These are phyloP conservation scores for Eupelmus urozonus DNA, from an alignment of 2,888 invertebrate species.

Conservation along the genomic window DNA sequence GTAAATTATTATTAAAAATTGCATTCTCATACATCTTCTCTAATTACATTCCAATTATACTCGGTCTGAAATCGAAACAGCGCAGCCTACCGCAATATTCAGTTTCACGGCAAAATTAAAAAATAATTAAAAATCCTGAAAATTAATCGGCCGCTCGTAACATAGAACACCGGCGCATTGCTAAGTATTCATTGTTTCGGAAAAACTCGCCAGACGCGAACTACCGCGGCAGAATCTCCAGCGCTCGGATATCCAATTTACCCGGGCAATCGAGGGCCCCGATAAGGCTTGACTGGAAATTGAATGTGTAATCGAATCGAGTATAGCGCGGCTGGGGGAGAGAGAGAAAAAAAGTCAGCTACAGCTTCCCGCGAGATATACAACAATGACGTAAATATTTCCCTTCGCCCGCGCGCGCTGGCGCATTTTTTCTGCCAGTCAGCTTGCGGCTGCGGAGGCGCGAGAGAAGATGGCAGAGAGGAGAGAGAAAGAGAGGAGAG, in stretches of 20 bases:
- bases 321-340: background rate
- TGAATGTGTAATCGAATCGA: conserved; percentile 72
- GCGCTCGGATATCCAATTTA: conserved; percentile 28
- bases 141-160: background rate
- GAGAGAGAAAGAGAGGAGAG: background rate
- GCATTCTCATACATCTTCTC: too few relatives aligned
- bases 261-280: conserved; percentile 25
- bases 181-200: conserved; percentile 14
- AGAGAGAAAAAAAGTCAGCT: background rate
- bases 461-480: conserved; percentile 60
- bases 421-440: conserved; percentile 68
- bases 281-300: conserved; percentile 63
- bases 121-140: background rate
- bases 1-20: too few relatives aligned
- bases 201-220: too few relatives aligned
- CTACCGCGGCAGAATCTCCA: background rate
- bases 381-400: conserved; percentile 62
- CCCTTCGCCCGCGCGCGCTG: conserved; percentile 40
- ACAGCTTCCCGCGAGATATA: background rate
- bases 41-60: too few relatives aligned
- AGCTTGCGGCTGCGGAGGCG: conserved; percentile 62
- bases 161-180: too few relatives aligned
- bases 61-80: too few relatives aligned
- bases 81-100: too few relatives aligned
- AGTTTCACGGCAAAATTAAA: too few relatives aligned